Conservation (phyloP, 2,113 vertebrate species). For the Carollia perspicillata region DNA sequence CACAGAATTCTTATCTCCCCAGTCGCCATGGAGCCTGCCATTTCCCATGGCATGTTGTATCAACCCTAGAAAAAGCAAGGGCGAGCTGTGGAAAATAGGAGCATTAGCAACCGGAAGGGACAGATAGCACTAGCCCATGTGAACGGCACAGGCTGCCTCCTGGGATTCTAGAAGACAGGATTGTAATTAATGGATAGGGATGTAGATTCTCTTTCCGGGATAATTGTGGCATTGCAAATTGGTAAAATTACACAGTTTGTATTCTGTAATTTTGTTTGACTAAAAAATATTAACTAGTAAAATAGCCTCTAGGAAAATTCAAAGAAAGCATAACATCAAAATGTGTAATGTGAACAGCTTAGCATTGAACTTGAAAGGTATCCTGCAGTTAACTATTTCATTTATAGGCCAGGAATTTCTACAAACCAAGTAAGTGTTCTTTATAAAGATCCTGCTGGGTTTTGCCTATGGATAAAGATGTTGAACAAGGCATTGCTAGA, state of each 20-base stretch:
- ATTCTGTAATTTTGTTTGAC: constrained; percentile 74
- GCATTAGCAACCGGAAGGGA: constrained; percentile 60
- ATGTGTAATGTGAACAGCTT: constrained; percentile 78
- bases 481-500: constrained; percentile 61
- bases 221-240: constrained; percentile 75
- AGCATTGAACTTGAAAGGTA: constrained; percentile 80
- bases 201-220: constrained; percentile 72
- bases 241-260: constrained; percentile 72
- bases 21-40: constrained; percentile 48
- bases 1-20: constrained; percentile 65
- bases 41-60: constrained; percentile 72
- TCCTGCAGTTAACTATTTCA: constrained; percentile 80
- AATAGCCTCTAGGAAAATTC: constrained; percentile 78
- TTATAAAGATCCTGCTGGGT: constrained; percentile 79
- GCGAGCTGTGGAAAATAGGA: constrained; percentile 67
- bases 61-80: constrained; percentile 68
- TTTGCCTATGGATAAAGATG: constrained; percentile 78
- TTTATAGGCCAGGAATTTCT: constrained; percentile 78
- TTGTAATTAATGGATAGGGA: constrained; percentile 71
- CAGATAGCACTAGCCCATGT: constrained; percentile 62
- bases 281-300: constrained; percentile 76
- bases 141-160: constrained; percentile 45
- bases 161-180: constrained; percentile 55
- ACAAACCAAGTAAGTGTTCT: constrained; percentile 78
- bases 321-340: constrained; percentile 75